These are phyloP conservation scores for Garrulus glandarius DNA, from an alignment of 2,797 vertebrate genomes.

Conservation along the genomic window DNA sequence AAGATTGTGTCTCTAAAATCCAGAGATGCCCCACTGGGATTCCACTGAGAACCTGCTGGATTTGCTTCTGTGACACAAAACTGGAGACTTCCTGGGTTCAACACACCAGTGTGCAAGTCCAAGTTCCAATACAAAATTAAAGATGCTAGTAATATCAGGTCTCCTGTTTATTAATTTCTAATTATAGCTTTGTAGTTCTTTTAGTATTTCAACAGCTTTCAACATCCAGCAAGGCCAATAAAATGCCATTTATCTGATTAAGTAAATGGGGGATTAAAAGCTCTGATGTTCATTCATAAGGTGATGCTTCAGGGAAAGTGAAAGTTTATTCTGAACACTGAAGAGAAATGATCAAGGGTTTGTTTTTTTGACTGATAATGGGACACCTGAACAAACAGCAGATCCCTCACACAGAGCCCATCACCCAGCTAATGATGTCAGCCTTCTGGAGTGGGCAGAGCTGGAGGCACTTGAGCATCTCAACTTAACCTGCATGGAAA, in stretches of 20 bases:
- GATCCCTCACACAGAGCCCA: not conserved
- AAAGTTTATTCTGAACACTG: not conserved
- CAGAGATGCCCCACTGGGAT: not conserved
- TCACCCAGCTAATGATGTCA: not conserved
- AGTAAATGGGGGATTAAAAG: not conserved
- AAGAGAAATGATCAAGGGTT: not conserved
- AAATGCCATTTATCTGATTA: not conserved
- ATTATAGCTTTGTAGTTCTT: not conserved
- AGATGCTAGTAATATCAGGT: not conserved
- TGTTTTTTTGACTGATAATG: not conserved
- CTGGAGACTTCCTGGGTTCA: not conserved
- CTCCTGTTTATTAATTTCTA: not conserved
- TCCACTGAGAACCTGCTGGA: not conserved
- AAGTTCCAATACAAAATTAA: not conserved
- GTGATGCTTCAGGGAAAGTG: not conserved
- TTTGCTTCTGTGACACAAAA: not conserved
- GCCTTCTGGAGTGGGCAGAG: not conserved
- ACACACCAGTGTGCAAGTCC: rapidly evolving
- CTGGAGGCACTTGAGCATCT: not conserved
- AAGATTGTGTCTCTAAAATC: not conserved
- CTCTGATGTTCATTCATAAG: not conserved
- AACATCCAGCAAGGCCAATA: not conserved
- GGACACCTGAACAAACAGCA: not conserved
- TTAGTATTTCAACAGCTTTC: not conserved
- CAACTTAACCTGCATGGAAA: conserved; percentile 22